Percentiles rank a stretch among this genome's conserved stretches.
Evolutionary conservation across 2,113 vertebrate genomes (phyloP).

Genomic region (Channa maculata): DNA sequence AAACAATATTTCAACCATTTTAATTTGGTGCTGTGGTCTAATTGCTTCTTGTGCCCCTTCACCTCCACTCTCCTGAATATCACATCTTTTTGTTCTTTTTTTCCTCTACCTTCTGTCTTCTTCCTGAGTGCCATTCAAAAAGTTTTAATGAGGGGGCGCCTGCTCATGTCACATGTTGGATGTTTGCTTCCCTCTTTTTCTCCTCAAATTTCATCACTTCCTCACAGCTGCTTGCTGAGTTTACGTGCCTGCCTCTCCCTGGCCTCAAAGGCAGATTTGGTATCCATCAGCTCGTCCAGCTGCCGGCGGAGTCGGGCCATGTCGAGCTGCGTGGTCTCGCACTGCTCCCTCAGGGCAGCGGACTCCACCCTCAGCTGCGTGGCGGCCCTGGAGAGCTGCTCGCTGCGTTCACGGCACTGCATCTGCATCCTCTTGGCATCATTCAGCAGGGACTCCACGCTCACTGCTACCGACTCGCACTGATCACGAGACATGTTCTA

Average conservation of each 20-base stretch:
- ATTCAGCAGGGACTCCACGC: constrained; percentile 73
- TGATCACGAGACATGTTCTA: constrained; percentile 68
- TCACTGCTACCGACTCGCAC: constrained; percentile 70
- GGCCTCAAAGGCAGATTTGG: constrained; percentile 73
- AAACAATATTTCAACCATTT: no score
- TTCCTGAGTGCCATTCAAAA: neutral
- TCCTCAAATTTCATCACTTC: constrained; percentile 46
- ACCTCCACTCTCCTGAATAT: no score
- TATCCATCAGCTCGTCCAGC: constrained; percentile 75
- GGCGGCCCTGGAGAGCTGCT: constrained; percentile 67
- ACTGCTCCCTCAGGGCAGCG: constrained; percentile 68
- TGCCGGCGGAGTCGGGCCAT: constrained; percentile 72
- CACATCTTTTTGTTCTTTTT: neutral
- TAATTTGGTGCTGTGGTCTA: no score
- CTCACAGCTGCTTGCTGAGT: constrained; percentile 78
- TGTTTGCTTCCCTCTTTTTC: no score
- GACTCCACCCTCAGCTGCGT: constrained; percentile 74
- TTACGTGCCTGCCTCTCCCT: constrained; percentile 75
- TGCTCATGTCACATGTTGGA: no score
- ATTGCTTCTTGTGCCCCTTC: no score
- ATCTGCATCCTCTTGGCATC: constrained; percentile 74
- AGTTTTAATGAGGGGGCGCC: neutral
- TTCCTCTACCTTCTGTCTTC: neutral
- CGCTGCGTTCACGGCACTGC: constrained; percentile 73
- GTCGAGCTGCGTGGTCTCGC: constrained; percentile 76